These are phyloP conservation scores for Tragelaphus strepsiceros DNA, from an alignment of 2,113 vertebrate species.

Conservation along the genomic window DNA sequence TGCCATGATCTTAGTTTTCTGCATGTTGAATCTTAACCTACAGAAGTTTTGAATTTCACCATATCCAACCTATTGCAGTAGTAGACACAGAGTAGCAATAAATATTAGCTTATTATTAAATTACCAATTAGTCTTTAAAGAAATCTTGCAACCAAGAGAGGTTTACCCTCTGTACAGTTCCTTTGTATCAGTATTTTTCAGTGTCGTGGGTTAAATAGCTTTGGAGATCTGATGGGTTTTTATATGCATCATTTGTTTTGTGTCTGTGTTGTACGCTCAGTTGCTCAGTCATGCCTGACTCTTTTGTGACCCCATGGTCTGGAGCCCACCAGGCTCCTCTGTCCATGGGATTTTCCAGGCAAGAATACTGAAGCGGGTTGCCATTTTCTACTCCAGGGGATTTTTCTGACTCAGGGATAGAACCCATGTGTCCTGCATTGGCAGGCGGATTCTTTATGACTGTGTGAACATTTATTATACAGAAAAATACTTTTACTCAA, in stretches of 20 bases:
- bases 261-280: not conserved
- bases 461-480: not conserved
- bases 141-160: not conserved
- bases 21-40: not conserved
- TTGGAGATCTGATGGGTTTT: not conserved
- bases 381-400: not conserved
- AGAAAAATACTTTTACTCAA: not conserved
- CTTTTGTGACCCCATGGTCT: not conserved
- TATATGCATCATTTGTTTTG: not conserved
- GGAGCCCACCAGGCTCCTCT: not conserved
- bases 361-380: not conserved
- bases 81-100: not conserved
- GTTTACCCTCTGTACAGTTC: not conserved
- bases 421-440: not conserved
- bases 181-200: not conserved
- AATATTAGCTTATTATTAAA: not conserved
- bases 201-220: not conserved
- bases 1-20: not conserved
- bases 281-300: not conserved
- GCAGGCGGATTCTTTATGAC: not conserved
- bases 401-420: not conserved
- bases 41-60: not conserved
- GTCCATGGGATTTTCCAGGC: not conserved
- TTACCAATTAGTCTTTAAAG: not conserved
- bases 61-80: not conserved